Percentiles rank a stretch among this genome's conserved stretches.
phyloP scores from a whole-genome alignment of 1,140 invertebrate species.

The Palaemon carinicauda region DNA sequence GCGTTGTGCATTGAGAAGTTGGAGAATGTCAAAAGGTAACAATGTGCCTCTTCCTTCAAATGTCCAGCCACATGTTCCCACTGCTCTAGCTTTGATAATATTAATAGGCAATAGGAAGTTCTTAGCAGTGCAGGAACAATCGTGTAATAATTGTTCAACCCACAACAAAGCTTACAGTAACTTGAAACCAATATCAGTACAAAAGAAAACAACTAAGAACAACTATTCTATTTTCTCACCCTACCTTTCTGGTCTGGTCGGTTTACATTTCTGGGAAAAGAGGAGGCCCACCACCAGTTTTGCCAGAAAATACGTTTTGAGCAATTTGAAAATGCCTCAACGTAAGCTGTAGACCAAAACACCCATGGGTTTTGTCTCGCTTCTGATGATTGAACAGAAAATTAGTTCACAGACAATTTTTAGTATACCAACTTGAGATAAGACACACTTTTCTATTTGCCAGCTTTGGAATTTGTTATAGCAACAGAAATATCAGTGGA shows the following conservation, averaged over 20 bases:
- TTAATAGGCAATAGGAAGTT: slow-evolving; percentile 3
- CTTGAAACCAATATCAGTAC: no score
- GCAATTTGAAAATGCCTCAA: no score
- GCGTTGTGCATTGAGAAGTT: slow-evolving; percentile 22
- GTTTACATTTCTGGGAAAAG: background rate
- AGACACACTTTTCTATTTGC: background rate
- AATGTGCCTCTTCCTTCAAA: background rate
- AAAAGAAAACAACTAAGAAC: background rate
- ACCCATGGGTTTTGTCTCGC: no score
- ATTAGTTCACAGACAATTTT: no score
- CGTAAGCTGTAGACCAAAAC: no score
- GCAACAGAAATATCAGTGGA: slow-evolving; percentile 22
- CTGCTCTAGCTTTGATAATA: slow-evolving; percentile 1
- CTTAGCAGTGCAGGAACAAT: background rate
- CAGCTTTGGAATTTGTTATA: background rate
- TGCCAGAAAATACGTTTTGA: no score
- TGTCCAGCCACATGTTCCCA: background rate
- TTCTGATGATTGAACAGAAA: background rate
- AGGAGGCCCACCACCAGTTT: background rate
- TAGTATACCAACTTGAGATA: background rate
- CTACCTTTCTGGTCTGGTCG: background rate
- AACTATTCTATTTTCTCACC: background rate
- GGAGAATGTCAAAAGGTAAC: background rate
- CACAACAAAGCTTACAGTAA: background rate
- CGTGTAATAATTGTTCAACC: background rate